Evolutionary conservation across 2,113 vertebrate species (phyloP).

Genomic region (Motacilla alba): DNA sequence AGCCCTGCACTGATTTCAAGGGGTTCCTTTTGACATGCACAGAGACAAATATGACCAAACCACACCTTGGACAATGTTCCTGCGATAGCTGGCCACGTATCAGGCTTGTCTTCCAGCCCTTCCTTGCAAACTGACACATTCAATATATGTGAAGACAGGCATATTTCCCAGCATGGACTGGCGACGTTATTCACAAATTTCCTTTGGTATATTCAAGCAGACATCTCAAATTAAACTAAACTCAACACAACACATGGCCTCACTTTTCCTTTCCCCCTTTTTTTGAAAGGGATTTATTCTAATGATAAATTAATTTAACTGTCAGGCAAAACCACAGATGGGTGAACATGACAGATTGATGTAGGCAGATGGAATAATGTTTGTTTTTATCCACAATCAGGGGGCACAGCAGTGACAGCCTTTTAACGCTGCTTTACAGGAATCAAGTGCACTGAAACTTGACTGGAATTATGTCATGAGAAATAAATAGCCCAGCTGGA

Average conservation of each 20-base stretch:
- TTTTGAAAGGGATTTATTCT: neutral
- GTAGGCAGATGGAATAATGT: slow-evolving; percentile 20
- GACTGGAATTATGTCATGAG: neutral
- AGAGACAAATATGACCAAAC: neutral
- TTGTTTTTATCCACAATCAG: slow-evolving; percentile 8
- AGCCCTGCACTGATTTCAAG: neutral
- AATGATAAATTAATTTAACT: neutral
- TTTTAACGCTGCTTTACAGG: neutral
- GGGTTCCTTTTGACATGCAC: neutral
- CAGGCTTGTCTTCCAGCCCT: neutral
- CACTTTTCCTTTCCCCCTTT: neutral
- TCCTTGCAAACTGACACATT: neutral
- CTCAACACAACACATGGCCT: neutral
- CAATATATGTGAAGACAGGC: neutral
- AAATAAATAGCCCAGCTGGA: slow-evolving; percentile 3
- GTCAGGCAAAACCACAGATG: slow-evolving; percentile 16
- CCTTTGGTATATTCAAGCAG: neutral
- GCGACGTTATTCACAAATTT: neutral
- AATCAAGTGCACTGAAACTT: neutral
- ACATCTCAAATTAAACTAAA: neutral
- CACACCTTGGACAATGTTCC: neutral
- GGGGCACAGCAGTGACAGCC: neutral
- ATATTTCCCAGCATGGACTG: neutral
- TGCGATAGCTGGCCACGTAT: rapidly evolving
- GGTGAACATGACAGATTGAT: neutral